Evolutionary conservation across 2,797 vertebrate genomes (phyloP).

Genomic region (Myioborus miniatus): DNA sequence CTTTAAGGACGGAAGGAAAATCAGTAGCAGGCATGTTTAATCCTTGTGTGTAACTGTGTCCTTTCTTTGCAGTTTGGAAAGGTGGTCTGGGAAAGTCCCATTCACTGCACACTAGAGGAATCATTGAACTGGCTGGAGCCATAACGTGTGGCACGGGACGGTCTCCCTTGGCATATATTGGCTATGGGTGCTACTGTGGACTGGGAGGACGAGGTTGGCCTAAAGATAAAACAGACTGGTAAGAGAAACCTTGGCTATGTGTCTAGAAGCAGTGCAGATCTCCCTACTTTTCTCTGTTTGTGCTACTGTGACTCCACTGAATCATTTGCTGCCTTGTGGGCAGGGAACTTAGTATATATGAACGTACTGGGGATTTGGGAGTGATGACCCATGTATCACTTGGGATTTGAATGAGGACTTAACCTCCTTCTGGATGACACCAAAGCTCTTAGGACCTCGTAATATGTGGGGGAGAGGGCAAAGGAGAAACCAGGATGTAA

Average conservation of each 20-base stretch:
- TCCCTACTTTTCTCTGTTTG: background rate
- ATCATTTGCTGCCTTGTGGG: background rate
- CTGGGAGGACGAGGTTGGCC: constrained; percentile 88
- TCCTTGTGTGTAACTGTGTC: background rate
- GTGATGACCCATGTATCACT: background rate
- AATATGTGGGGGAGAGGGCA: background rate
- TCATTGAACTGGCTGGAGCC: constrained; percentile 85
- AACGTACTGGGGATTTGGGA: background rate
- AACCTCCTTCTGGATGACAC: background rate
- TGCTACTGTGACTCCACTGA: background rate
- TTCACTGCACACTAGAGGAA: constrained; percentile 74
- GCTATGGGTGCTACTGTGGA: constrained; percentile 92
- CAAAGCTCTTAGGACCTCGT: background rate
- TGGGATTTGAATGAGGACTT: background rate
- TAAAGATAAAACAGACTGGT: constrained; percentile 86
- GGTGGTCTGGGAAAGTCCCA: constrained; percentile 45
- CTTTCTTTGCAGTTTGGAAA: constrained; percentile 61
- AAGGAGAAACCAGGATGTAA: background rate
- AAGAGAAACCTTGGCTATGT: constrained; percentile 24
- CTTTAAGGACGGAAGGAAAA: background rate
- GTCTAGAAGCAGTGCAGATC: background rate
- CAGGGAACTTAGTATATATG: background rate
- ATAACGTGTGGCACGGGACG: constrained; percentile 86
- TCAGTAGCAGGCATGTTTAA: background rate
- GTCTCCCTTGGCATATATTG: constrained; percentile 79